Evolutionary conservation across 2,888 invertebrate genomes (phyloP).

Genomic region (Cistogaster globosa): DNA sequence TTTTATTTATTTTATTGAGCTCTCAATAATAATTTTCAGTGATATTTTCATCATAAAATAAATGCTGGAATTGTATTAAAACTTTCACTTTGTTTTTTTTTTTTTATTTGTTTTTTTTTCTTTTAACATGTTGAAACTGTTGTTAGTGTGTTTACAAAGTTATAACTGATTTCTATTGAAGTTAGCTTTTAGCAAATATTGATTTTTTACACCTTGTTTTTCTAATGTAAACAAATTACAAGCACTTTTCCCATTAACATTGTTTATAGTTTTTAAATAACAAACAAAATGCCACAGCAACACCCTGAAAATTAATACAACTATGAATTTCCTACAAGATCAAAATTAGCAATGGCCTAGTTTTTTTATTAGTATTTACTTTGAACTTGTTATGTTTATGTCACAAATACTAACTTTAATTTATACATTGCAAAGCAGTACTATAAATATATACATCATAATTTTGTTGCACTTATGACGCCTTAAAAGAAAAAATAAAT

Average conservation of each 20-base stretch:
- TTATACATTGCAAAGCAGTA: no score
- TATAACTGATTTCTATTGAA: not conserved
- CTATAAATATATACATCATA: no score
- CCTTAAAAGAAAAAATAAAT: no score
- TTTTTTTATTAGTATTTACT: not conserved
- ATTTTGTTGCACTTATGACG: no score
- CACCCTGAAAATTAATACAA: conserved; percentile 26
- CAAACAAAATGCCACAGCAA: conserved; percentile 33
- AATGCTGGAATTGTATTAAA: no score
- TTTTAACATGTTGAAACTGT: not conserved
- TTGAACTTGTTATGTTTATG: no score
- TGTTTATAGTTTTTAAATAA: not conserved
- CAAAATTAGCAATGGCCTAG: not conserved
- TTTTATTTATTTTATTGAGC: no score
- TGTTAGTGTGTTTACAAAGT: not conserved
- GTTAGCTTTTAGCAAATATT: not conserved
- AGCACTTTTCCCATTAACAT: not conserved
- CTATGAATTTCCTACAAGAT: not conserved
- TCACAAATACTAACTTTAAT: no score
- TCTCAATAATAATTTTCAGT: no score
- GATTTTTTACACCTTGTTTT: conserved; percentile 13
- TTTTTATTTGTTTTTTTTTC: no score
- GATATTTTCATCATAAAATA: no score
- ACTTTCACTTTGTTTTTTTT: no score
- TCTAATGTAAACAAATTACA: conserved; percentile 15